These are phyloP conservation scores for Cyclina sinensis DNA, from an alignment of 1,140 invertebrate species.

Conservation along the genomic window DNA sequence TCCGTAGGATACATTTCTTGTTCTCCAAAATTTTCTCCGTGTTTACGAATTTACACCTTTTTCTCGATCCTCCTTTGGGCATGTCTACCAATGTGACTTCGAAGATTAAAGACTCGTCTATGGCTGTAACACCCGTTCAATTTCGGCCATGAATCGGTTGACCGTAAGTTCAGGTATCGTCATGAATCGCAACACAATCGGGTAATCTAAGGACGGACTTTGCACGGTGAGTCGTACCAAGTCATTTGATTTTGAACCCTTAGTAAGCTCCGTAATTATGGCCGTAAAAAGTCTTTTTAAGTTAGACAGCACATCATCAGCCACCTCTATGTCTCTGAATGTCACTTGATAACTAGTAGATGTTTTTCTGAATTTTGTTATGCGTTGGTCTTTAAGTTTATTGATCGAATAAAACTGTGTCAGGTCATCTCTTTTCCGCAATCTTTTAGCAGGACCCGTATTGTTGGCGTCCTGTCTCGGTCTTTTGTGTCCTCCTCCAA, in stretches of 20 bases:
- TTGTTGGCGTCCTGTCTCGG: not conserved
- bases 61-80: too few relatives aligned
- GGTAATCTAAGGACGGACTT: not conserved
- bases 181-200: not conserved
- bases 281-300: slow-evolving; percentile 10
- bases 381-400: not conserved
- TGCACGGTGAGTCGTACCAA: not conserved
- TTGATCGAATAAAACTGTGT: not conserved
- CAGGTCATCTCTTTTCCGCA: not conserved
- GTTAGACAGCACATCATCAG: not conserved
- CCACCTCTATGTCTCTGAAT: not conserved
- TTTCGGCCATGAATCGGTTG: not conserved
- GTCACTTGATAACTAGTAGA: not conserved
- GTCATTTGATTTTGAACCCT: not conserved
- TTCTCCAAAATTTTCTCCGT: too few relatives aligned
- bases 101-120: not conserved
- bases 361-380: slow-evolving; percentile 4
- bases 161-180: not conserved
- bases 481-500: not conserved
- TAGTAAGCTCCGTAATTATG: not conserved
- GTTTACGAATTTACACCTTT: too few relatives aligned
- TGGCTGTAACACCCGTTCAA: not conserved
- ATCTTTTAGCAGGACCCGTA: not conserved
- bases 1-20: too few relatives aligned
- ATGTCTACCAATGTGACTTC: too few relatives aligned